Percentiles rank a stretch among this genome's conserved stretches.
Conservation (phyloP, 2,113 vertebrate species). For the Chamaetylas fuelleborni region DNA sequence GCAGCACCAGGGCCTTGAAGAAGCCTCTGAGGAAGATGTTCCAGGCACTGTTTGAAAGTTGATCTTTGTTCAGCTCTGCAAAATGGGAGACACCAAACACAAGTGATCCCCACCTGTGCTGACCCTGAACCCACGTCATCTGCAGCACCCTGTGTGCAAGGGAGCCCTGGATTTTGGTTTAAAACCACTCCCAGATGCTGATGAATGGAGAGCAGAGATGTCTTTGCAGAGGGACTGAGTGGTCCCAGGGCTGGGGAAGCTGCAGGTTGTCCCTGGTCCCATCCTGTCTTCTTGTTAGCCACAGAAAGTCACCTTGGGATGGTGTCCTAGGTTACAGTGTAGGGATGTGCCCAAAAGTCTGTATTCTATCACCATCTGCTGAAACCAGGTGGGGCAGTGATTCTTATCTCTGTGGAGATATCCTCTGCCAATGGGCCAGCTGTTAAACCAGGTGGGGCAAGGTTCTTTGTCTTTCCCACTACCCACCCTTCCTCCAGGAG, state of each 20-base stretch:
- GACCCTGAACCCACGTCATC: fast-evolving
- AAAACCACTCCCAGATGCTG: background rate
- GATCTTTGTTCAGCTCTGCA: background rate
- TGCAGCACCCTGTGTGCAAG: background rate
- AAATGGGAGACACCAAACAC: background rate
- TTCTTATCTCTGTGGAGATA: too few relatives aligned
- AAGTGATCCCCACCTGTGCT: fast-evolving
- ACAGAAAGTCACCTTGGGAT: background rate
- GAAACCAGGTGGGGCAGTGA: too few relatives aligned
- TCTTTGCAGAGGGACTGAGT: background rate
- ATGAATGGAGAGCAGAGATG: background rate
- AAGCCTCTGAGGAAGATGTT: background rate
- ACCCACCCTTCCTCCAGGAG: too few relatives aligned
- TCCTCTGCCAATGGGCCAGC: too few relatives aligned
- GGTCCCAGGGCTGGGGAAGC: background rate
- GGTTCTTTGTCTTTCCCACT: too few relatives aligned
- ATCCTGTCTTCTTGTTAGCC: background rate
- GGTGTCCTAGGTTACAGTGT: too few relatives aligned
- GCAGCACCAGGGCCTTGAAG: background rate
- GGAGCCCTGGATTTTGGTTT: background rate
- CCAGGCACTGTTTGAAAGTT: background rate
- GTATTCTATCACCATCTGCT: too few relatives aligned
- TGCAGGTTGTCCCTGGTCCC: background rate
- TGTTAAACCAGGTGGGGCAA: too few relatives aligned
- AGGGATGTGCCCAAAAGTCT: too few relatives aligned